phyloP scores from a whole-genome alignment of 2,888 invertebrate species.

The Trachelus tabidus region DNA sequence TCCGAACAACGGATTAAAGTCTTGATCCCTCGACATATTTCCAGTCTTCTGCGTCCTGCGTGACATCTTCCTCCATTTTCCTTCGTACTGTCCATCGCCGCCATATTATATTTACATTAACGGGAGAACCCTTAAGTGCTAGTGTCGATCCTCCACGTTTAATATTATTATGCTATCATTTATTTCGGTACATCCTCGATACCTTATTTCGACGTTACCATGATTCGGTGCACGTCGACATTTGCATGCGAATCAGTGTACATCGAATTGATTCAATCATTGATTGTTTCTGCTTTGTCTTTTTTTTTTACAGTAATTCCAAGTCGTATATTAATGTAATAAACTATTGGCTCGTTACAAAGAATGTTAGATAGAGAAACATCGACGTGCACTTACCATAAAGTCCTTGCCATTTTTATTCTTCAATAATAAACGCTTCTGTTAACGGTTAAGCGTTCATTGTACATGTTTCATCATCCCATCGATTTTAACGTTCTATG shows the following conservation, averaged over 20 bases:
- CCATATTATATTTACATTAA: slow-evolving; percentile 17
- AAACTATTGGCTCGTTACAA: background rate
- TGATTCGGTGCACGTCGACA: background rate
- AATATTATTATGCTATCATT: slow-evolving; percentile 16
- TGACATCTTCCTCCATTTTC: background rate
- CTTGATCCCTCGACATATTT: background rate
- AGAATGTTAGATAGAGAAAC: background rate
- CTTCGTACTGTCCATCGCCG: background rate
- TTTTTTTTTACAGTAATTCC: background rate
- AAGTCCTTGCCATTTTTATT: background rate
- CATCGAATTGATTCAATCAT: background rate
- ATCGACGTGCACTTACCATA: background rate
- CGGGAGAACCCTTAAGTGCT: slow-evolving; percentile 16
- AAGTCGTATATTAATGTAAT: background rate
- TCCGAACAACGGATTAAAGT: background rate
- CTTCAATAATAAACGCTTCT: background rate
- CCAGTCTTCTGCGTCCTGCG: background rate
- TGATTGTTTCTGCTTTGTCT: background rate
- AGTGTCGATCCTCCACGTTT: slow-evolving; percentile 12
- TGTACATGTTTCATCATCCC: background rate
- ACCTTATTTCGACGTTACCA: background rate
- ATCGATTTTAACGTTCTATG: background rate
- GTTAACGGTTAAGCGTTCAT: background rate
- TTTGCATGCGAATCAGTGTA: background rate
- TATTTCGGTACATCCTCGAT: background rate